These are phyloP conservation scores for Oegoconia quadripuncta DNA, from an alignment of 2,888 invertebrate species.

Conservation along the genomic window DNA sequence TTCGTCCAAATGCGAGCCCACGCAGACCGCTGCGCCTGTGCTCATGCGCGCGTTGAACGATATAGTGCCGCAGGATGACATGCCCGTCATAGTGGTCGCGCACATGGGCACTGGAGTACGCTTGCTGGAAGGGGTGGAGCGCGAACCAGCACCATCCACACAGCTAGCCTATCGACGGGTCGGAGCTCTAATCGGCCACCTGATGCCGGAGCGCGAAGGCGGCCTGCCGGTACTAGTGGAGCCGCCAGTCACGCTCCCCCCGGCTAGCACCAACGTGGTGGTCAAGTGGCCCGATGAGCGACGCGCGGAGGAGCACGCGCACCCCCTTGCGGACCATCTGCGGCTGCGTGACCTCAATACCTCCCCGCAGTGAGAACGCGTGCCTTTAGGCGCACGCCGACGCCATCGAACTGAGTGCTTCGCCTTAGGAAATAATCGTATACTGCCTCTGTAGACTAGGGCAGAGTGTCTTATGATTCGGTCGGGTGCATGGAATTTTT, in stretches of 20 bases:
- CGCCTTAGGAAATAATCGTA: conserved; percentile 48
- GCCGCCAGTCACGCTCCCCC: conserved; percentile 62
- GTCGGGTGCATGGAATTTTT: conserved; percentile 42
- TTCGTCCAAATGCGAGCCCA: conserved; percentile 76
- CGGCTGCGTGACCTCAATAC: conserved; percentile 57
- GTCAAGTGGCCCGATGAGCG: conserved; percentile 66
- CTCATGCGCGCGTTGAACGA: conserved; percentile 62
- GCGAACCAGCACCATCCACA: conserved; percentile 33
- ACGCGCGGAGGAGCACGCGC: conserved; percentile 34
- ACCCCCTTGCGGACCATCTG: conserved; percentile 56
- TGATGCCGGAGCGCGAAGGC: conserved; percentile 57
- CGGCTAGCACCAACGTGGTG: conserved; percentile 52
- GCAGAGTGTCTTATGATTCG: conserved; percentile 47
- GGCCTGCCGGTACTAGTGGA: conserved; percentile 62
- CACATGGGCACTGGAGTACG: conserved; percentile 38
- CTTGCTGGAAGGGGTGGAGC: conserved; percentile 29
- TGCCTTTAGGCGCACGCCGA: conserved; percentile 18
- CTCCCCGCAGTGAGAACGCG: conserved; percentile 52
- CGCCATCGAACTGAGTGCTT: conserved; percentile 48
- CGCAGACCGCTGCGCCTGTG: conserved; percentile 50
- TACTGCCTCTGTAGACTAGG: conserved; percentile 45
- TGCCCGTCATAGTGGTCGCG: conserved; percentile 53
- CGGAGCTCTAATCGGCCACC: conserved; percentile 58
- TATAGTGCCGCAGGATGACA: conserved; percentile 41
- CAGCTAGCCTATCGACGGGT: conserved; percentile 56